These are phyloP conservation scores for Mystacornis crossleyi DNA, from an alignment of 2,113 vertebrate genomes.

Conservation along the genomic window DNA sequence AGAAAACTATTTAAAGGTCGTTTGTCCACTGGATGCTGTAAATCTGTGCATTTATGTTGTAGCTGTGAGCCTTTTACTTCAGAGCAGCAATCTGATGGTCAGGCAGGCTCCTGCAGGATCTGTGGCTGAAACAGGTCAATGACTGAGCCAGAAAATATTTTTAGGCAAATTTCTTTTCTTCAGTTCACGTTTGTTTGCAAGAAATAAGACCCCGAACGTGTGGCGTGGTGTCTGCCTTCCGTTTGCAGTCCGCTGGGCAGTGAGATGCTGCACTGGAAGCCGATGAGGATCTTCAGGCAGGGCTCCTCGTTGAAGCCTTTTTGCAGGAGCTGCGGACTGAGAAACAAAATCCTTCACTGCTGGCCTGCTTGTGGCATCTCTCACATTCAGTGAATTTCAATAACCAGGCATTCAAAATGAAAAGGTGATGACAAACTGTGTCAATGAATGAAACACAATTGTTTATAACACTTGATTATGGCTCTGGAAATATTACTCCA, in stretches of 20 bases:
- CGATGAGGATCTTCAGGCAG: not conserved
- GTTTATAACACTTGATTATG: slow-evolving; percentile 45
- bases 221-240: not conserved
- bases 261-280: not conserved
- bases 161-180: not conserved
- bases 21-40: not conserved
- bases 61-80: not conserved
- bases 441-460: slow-evolving; percentile 57
- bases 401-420: slow-evolving; percentile 8
- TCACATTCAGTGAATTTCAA: slow-evolving; percentile 42
- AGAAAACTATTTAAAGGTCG: not conserved
- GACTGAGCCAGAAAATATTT: not conserved
- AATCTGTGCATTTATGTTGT: not conserved
- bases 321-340: not conserved
- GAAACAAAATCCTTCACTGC: not conserved
- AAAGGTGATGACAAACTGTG: slow-evolving; percentile 64
- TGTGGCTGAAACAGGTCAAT: not conserved
- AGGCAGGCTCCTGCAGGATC: not conserved
- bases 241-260: not conserved
- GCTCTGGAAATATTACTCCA: slow-evolving; percentile 46
- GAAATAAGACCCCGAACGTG: not conserved
- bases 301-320: not conserved
- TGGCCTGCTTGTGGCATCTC: slow-evolving; percentile 11
- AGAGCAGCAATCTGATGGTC: not conserved
- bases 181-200: not conserved